phyloP scores from a whole-genome alignment of 2,888 invertebrate genomes.

The Philonicus albiceps region DNA sequence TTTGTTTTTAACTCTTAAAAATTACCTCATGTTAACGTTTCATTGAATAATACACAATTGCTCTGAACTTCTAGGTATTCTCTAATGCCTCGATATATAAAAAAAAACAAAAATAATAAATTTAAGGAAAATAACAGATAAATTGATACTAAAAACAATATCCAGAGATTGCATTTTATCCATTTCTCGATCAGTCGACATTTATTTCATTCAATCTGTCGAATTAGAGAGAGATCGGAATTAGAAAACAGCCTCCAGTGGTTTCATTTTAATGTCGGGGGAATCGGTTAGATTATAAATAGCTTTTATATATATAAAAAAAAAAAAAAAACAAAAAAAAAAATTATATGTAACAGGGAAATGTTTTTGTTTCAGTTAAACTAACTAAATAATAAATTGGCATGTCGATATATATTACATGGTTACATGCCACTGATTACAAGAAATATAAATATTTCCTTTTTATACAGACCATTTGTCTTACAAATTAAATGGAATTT shows the following conservation, averaged over 20 bases:
- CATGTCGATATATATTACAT: slow-evolving; percentile 22
- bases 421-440: slow-evolving; percentile 23
- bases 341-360: not conserved
- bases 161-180: slow-evolving; percentile 35
- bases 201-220: slow-evolving; percentile 35
- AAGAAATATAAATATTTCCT: not conserved
- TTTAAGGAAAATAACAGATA: not conserved
- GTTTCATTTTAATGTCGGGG: slow-evolving; percentile 7
- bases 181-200: slow-evolving; percentile 35
- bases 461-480: not conserved
- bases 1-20: not conserved
- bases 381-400: not conserved
- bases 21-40: not conserved
- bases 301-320: no score
- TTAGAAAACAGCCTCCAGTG: slow-evolving; percentile 27
- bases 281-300: slow-evolving; percentile 16
- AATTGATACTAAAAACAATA: not conserved
- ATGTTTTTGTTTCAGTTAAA: not conserved
- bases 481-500: not conserved
- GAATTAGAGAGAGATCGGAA: slow-evolving; percentile 34
- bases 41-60: not conserved
- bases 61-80: not conserved
- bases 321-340: no score
- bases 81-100: not conserved
- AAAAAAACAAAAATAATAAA: not conserved